phyloP scores from a whole-genome alignment of 37 sponge, comb jelly and placozoan genomes.

The Chondrosia reniformis region DNA sequence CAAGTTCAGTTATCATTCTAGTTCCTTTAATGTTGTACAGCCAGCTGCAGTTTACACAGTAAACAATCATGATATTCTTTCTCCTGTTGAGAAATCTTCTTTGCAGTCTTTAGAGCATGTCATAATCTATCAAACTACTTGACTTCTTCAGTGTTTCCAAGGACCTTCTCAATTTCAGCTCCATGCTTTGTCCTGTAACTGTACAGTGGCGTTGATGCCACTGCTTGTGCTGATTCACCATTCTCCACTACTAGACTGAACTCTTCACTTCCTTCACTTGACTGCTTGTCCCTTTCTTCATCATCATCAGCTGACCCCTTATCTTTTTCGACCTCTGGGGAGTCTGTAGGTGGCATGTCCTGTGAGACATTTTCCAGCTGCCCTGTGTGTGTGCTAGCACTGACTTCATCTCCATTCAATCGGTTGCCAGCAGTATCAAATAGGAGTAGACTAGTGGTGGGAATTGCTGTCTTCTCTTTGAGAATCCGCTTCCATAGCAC shows the following conservation, averaged over 20 bases:
- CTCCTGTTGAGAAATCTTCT: neutral
- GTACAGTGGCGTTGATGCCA: neutral
- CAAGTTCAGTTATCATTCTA: neutral
- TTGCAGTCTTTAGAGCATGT: neutral
- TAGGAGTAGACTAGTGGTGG: neutral
- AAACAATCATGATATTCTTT: neutral
- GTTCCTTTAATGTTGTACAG: neutral
- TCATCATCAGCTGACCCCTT: conserved; percentile 1
- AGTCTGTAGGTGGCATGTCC: conserved; percentile 3
- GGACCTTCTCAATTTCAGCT: neutral
- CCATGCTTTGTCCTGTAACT: conserved; percentile 3
- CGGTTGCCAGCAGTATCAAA: neutral
- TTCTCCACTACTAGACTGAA: neutral
- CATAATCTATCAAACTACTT: neutral
- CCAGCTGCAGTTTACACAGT: neutral
- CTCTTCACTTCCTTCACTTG: conserved; percentile 3
- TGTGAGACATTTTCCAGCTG: conserved; percentile 3
- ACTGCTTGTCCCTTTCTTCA: neutral
- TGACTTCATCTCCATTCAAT: neutral
- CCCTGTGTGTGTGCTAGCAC: neutral
- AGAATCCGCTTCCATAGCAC: neutral
- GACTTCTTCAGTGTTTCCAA: neutral
- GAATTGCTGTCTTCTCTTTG: neutral
- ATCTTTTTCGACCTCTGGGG: neutral
- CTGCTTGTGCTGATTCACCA: neutral